Base-by-base conservation (phyloP, 2,888 invertebrate species). In the Trissolcus japonicus region DNA sequence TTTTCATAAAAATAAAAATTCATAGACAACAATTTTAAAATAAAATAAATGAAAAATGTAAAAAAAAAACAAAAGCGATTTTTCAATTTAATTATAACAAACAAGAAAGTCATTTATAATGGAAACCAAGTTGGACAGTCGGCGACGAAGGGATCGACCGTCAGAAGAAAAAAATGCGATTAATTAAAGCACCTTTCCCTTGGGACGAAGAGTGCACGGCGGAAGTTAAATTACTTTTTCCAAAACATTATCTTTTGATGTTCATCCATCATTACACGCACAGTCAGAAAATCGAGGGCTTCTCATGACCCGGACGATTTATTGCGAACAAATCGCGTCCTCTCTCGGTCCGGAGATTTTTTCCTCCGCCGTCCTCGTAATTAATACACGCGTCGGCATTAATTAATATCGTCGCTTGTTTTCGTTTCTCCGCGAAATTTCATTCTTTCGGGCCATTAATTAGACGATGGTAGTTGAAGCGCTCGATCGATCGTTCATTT, bases 341-440 rank as follows among this genome's bases (percentile, higher is more conserved):
- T 56, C 71, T 61, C 51, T 67, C 41, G 53, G 54, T 9, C 50
- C 48, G 51, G 54, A 43, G 40, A 53, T 17, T 66, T 73, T 66
- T 65, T 66, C 61, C 54, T 65, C 61, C n/a, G 4, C 71, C 50
- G 67, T 57, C 57, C 61, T 41, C 54, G 54, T 71, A 77, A 77
- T 77, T 77, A 77, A 77, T 71, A 59, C 60, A 63, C 62, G 69
- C 72, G 72, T 62, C 62, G 17, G 62, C 43, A 77, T 77, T 77
- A 67, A 72, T 77, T 77, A 77, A 77, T 72, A 71, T 72, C 72
- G 46, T 17, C 16, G 51, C 41, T 62, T 71, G 62, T 67, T 72
- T 72, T 72, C 67, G 40, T 56, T 76, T 43, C 35, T 61, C 25
- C 35, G 61, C 62, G 67, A 76, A 71, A 46, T 62, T 68, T 67